These are phyloP conservation scores for Thereva unica DNA, from an alignment of 2,888 invertebrate species.

Conservation along the genomic window DNA sequence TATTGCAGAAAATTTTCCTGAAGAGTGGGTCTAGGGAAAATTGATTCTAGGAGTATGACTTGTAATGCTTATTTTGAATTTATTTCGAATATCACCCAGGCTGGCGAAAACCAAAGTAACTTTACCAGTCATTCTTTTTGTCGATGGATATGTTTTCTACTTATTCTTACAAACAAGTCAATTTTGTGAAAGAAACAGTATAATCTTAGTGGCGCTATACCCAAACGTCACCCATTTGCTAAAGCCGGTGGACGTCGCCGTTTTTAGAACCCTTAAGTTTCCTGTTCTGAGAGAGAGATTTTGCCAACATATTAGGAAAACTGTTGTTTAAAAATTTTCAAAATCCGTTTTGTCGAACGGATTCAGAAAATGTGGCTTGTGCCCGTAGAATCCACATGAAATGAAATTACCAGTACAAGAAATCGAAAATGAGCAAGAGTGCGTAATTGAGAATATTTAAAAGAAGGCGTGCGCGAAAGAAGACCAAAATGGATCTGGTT, in stretches of 20 bases:
- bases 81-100: constrained; percentile 28
- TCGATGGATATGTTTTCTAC: constrained; percentile 25
- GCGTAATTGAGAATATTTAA: background rate
- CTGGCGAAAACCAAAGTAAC: constrained; percentile 12
- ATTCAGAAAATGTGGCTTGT: background rate
- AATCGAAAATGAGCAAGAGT: background rate
- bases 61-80: constrained; percentile 34
- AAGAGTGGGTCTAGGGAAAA: constrained; percentile 6
- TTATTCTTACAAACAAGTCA: constrained; percentile 1
- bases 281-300: too few species aligned
- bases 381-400: background rate
- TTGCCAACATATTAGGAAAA: constrained; percentile 6
- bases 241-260: constrained; percentile 1
- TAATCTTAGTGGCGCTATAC: constrained; percentile 2
- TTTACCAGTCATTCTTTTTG: constrained; percentile 28
- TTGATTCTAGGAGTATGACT: constrained; percentile 28
- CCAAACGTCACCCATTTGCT: constrained; percentile 3
- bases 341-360: constrained; percentile 5
- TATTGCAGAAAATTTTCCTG: background rate
- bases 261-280: constrained; percentile 2
- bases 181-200: constrained; percentile 12
- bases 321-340: constrained; percentile 3
- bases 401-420: constrained; percentile 2
- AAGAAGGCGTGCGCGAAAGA: background rate
- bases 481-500: background rate